Evolutionary conservation across 2,797 vertebrate genomes (phyloP).

Genomic region (Eremophila alpestris): DNA sequence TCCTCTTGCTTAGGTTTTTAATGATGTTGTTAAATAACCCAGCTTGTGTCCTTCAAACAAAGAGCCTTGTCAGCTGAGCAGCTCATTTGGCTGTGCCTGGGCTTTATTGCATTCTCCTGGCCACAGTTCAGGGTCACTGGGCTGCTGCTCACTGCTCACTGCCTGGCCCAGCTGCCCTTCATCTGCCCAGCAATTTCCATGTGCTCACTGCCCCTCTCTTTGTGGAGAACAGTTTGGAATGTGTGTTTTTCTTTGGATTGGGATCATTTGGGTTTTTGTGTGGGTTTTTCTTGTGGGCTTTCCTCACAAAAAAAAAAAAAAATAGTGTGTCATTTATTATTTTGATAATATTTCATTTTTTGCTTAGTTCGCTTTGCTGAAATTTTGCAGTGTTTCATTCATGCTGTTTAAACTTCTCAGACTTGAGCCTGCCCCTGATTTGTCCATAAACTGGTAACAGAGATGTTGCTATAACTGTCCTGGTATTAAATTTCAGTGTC

Average conservation of each 20-base stretch:
- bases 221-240: not conserved
- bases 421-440: not conserved
- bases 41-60: not conserved
- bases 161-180: not conserved
- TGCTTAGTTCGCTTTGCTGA: not conserved
- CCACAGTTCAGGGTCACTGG: accelerated
- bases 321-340: not conserved
- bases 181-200: not conserved
- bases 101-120: not conserved
- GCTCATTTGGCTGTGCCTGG: not conserved
- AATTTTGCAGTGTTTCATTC: not conserved
- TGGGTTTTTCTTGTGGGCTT: not conserved
- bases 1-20: not conserved
- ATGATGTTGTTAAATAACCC: not conserved
- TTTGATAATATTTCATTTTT: not conserved
- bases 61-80: not conserved
- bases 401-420: not conserved
- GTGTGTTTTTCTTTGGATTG: not conserved
- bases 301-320: not conserved
- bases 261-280: not conserved
- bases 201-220: not conserved
- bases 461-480: not conserved
- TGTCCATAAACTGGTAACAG: not conserved
- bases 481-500: not conserved
- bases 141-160: not conserved